Evolutionary conservation across 2,113 vertebrate genomes (phyloP), one percentile per base, ranked within the genome.

Genomic region (Procavia capensis): DNA sequence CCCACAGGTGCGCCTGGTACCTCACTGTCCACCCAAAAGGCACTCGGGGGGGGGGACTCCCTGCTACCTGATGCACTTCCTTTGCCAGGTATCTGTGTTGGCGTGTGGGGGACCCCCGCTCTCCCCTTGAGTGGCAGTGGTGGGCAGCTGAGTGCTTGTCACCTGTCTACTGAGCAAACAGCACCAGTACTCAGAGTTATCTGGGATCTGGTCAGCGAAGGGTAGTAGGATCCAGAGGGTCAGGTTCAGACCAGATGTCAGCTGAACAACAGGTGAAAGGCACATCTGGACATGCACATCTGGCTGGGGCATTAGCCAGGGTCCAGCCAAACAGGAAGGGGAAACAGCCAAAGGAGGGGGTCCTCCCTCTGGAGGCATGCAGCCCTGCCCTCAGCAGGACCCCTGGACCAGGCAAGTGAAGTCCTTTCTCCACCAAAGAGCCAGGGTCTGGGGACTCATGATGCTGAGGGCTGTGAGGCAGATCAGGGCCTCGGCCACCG

Each of bases 291-390:
- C 25, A 34, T 5, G 14, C 29, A 59, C 9, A 5, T 36, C 27
- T 27, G 66, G 17, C 78, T 0, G 20, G 70, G 61, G 54, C 7
- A 11, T 27, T 13, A 34, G 80, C 50, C 36, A 70, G 13, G 41
- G 82, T 17, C 61, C 6, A 1, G 54, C 36, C 66, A 20, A 34
- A 47, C 1, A 29, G 72, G 64, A 68, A n/a, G 64, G 64, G 64
- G 31, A 20, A 9, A 22, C 9, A 22, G 72, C 70, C 3, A 4
- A 43, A 27, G 31, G 22, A 45, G 68, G 39, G 29, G 64, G 57
- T 14, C 19, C 25, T 9, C 31, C 31, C 2, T 1, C 27, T 0
- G 45, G 63, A 41, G 50, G 9, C 0, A 0, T 1, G 17, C 1
- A 2, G 66, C 16, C 24, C 8, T 6, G 74, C 36, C 17, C 0